A percentile compares a stretch with the other conserved stretches of the same genome.
phyloP scores from a whole-genome alignment of 2,888 invertebrate genomes.

The Cerceris ruficornis region DNA sequence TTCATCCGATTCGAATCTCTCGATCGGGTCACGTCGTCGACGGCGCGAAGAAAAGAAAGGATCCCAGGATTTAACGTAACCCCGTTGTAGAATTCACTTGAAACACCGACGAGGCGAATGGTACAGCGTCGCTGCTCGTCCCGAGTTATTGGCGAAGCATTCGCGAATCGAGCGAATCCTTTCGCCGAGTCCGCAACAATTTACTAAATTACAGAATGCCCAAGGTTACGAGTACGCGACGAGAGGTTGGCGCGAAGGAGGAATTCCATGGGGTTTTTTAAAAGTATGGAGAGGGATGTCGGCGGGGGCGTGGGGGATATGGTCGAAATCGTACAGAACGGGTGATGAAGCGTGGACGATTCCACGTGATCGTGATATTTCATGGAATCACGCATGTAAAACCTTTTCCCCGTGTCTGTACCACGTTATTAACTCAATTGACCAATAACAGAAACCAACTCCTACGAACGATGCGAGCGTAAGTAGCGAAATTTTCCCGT shows the following conservation, averaged over 20 bases:
- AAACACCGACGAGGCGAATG: not conserved
- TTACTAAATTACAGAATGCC: conserved; percentile 76
- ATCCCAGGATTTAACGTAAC: not conserved
- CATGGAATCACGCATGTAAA: conserved; percentile 47
- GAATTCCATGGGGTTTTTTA: conserved; percentile 2
- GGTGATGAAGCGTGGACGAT: conserved; percentile 45
- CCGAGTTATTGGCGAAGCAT: conserved; percentile 33
- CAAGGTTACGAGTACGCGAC: conserved; percentile 70
- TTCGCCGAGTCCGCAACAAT: conserved; percentile 69
- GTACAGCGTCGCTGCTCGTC: not conserved
- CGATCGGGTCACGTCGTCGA: not conserved
- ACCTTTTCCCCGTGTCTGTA: conserved; percentile 20
- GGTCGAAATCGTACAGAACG: conserved; percentile 42
- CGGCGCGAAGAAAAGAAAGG: too few relatives aligned
- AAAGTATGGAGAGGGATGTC: conserved; percentile 10
- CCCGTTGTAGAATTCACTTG: not conserved
- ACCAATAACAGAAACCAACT: conserved; percentile 34
- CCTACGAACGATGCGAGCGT: conserved; percentile 1
- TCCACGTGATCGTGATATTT: conserved; percentile 45
- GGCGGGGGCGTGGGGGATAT: conserved; percentile 17
- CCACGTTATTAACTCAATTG: conserved; percentile 52
- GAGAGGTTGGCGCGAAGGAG: conserved; percentile 53
- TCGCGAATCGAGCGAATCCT: conserved; percentile 60
- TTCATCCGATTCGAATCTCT: not conserved
- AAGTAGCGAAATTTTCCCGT: not conserved